A percentile compares a stretch with the other conserved stretches of the same genome.
Evolutionary conservation across 2,797 vertebrate genomes (phyloP).

Genomic region (Coregonus suidteri): DNA sequence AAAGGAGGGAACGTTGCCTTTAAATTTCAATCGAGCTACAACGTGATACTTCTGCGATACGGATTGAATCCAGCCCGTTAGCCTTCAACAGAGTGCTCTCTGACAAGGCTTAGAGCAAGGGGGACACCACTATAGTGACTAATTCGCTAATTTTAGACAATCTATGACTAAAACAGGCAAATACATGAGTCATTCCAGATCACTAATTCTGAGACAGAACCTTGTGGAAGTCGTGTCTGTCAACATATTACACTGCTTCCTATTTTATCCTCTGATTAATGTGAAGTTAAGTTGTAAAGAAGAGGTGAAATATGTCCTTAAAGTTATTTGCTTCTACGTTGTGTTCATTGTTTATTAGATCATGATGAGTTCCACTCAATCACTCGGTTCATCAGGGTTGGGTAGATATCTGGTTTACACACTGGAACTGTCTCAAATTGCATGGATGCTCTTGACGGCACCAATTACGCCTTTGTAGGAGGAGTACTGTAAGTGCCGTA

Average conservation of each 20-base stretch:
- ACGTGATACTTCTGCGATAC: too few species aligned
- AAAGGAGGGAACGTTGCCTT: too few species aligned
- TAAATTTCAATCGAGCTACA: too few species aligned
- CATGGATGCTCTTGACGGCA: conserved; percentile 13
- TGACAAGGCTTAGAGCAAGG: conserved; percentile 40
- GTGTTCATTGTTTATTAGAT: conserved; percentile 19
- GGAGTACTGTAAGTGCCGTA: conserved; percentile 5
- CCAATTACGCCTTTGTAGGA: conserved; percentile 7
- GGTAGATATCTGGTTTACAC: conserved; percentile 26
- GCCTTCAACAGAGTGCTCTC: conserved; percentile 62
- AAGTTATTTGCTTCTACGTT: conserved; percentile 10
- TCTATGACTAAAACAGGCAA: conserved; percentile 53
- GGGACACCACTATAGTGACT: conserved; percentile 58
- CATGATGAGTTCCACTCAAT: conserved; percentile 33
- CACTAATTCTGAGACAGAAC: conserved; percentile 6
- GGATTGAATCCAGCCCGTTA: not conserved
- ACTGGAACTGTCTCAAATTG: conserved; percentile 24
- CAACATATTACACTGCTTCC: conserved; percentile 16
- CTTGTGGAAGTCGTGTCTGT: conserved; percentile 29
- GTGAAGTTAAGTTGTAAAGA: conserved; percentile 35
- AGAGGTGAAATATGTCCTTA: not conserved
- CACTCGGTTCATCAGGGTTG: conserved; percentile 23
- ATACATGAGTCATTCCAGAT: conserved; percentile 57
- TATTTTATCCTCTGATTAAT: conserved; percentile 16
- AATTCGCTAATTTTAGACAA: conserved; percentile 65